Evolutionary conservation across 2,113 vertebrate species (phyloP), one percentile per base, ranked within the genome.

Genomic region (Nettapus auritus): DNA sequence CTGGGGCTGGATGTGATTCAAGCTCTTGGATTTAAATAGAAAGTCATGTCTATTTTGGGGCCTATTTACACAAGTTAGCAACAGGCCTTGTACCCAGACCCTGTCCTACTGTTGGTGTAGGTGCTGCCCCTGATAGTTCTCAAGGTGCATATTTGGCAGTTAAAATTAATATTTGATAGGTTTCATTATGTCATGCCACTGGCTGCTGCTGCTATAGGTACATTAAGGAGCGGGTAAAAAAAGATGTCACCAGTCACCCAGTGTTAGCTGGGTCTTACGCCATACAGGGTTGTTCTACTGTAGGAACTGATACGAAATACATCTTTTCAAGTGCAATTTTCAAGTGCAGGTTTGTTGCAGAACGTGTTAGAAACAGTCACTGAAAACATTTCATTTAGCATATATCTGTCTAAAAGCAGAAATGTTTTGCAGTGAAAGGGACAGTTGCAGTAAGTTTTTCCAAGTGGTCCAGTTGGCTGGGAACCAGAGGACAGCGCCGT

Each of bases 11-110:
- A 88, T 73, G 44, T 22, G 34, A 82, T 87, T 94, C 88, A 93
- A 92, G 44, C n/a, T 84, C 57, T 89, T 94, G n/a, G 40, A 34
- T 94, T 81, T 92, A 93, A 92, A 90, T 94, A 90, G 83, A 95
- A 95, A 92, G 69, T 84, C 90, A 48, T 82, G 55, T 82, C 86
- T 93, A 69, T 96, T 96, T 95, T 62, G 81, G 6, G 86, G 50
- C 57, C 69, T 88, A 26, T 62, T 86, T 92, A 86, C 85, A 79
- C 2, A 5, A 86, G 62, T 89, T 87, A 93, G 77, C 48, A 95
- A 71, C 79, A 89, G 83, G 38, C 86, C n/a, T 84, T 57, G 34
- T 73, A 90, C 53, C 40, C 53, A 86, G 48, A 71, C 53, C 6
- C 34, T 42, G 56, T 88, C 60, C 67, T 88, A 2, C 48, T 73